Evolutionary conservation across 1,140 invertebrate species (phyloP).

Genomic region (Cataglyphis hispanica): DNA sequence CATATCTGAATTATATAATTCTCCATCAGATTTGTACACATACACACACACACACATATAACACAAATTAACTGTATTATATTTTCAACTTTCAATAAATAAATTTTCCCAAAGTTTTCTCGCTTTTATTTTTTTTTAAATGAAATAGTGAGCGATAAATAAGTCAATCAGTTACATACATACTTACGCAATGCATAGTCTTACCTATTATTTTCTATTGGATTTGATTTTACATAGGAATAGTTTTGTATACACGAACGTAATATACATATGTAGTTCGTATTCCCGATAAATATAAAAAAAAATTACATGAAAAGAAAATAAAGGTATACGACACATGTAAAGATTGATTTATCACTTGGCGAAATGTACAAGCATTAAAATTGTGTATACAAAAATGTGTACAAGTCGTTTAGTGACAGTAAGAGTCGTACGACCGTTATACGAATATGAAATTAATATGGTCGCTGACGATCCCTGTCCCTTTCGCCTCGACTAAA

Average conservation of each 20-base stretch:
- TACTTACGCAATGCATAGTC: constrained; percentile 25
- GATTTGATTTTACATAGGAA: constrained; percentile 73
- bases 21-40: constrained; percentile 74
- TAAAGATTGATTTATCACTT: constrained; percentile 58
- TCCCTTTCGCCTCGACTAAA: constrained; percentile 73
- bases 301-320: constrained; percentile 68
- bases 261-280: constrained; percentile 60
- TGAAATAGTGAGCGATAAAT: not conserved
- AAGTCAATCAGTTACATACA: not conserved
- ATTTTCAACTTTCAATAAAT: constrained; percentile 76
- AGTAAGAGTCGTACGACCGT: not conserved
- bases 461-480: constrained; percentile 72
- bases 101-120: constrained; percentile 26
- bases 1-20: constrained; percentile 58
- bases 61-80: constrained; percentile 83
- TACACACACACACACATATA: constrained; percentile 67
- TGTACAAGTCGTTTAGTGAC: constrained; percentile 59
- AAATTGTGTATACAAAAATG: constrained; percentile 73
- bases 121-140: not conserved
- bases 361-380: constrained; percentile 74
- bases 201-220: constrained; percentile 69
- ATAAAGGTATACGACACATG: constrained; percentile 34
- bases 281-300: constrained; percentile 70
- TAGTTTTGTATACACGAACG: constrained; percentile 61
- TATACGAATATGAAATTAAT: constrained; percentile 54